Evolutionary conservation across 2,888 invertebrate species (phyloP), one percentile per base, ranked within the genome.

Genomic region (Agrochola litura): DNA sequence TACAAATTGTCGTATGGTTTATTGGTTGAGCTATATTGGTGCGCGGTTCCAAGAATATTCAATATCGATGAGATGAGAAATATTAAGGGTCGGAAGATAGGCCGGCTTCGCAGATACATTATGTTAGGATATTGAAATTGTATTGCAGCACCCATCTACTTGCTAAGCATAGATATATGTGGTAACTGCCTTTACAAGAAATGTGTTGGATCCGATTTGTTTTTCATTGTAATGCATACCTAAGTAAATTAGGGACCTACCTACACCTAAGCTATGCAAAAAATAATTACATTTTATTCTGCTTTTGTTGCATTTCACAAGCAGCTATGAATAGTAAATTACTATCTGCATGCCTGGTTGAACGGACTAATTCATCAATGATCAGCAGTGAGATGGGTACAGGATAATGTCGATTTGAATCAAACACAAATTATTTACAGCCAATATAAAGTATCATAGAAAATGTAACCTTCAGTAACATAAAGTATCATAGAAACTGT

Each of bases 1-100:
- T 60, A 46, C 52, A 81, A 65, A 60, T 65, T n/a, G 64, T 60
- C 25, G 46, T 65, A 49, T 73, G 22, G 14, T 64, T 56, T 58
- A 79, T 52, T 66, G 16, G 22, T 41, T 22, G 30, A 30, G 43
- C 43, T 64, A 22, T 66, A 30, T 49, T 37, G n/a, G n/a, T 68
- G 12, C 43, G 6, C 10, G 43, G 16, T 60, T 54, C 14, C 25
- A 46, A 49, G 10, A 49, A 30, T 61, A 61, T 60, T 78, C 25
- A 61, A 60, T 60, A 60, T 37, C 22, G 49, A 22, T 19, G 22
- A 37, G 12, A 60, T 54, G 25, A 72, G 25, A 41, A 46, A 65
- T 54, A 49, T 43, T 6, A 43, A 52, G 30, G 8, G 14, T 61
- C 22, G 22, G 9, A 22, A 66, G 12, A 54, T 46, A 58, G 16